These are phyloP conservation scores for Metopolophium dirhodum DNA, from an alignment of 1,140 invertebrate species.

Conservation along the genomic window DNA sequence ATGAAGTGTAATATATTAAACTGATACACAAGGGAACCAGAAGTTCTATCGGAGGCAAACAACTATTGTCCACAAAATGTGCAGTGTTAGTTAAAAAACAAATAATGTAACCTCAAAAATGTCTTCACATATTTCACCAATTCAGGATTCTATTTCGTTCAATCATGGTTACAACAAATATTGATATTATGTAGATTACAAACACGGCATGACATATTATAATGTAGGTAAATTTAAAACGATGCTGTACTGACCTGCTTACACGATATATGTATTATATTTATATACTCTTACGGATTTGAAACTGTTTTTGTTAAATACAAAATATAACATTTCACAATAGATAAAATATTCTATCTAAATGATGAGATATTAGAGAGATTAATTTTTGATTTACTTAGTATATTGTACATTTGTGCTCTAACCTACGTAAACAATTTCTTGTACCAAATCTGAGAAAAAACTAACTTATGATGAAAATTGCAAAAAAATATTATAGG, in stretches of 20 bases:
- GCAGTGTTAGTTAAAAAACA: background rate
- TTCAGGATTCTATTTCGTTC: background rate
- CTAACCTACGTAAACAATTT: too few relatives aligned
- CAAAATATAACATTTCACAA: background rate
- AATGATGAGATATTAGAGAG: background rate
- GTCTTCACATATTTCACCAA: background rate
- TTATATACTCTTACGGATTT: too few relatives aligned
- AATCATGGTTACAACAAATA: background rate
- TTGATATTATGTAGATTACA: background rate
- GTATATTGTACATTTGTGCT: too few relatives aligned
- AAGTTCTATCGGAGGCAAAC: background rate
- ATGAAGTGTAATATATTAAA: background rate
- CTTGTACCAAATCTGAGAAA: too few relatives aligned
- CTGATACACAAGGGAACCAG: background rate
- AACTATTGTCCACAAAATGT: background rate
- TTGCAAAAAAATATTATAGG: too few relatives aligned
- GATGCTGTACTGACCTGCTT: background rate
- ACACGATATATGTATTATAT: background rate
- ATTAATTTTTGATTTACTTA: background rate
- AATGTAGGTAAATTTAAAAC: background rate
- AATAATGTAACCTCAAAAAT: background rate
- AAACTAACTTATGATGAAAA: too few relatives aligned
- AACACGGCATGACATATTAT: background rate
- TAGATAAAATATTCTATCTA: background rate
- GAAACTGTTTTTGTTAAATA: too few relatives aligned